Evolutionary conservation across 2,113 vertebrate genomes (phyloP), one percentile per base, ranked within the genome.

Genomic region (Ptilorrhoa leucosticta): DNA sequence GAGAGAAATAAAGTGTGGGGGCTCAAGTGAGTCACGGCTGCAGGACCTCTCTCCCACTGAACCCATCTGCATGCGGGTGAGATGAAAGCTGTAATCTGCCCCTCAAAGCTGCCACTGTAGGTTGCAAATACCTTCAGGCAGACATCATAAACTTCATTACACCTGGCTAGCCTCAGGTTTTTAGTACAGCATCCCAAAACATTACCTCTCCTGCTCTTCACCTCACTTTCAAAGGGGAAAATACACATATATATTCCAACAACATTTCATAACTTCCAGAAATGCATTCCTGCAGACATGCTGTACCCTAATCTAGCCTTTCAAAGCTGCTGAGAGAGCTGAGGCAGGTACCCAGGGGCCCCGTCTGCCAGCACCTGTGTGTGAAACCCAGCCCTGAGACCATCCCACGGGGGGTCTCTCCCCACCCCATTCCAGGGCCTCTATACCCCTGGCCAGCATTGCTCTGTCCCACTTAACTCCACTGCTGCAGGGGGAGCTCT

Each of bases 81-180:
- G 89, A 73, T 64, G 57, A 60, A 93, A 95, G 66, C n/a, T 44
- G 13, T 30, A 35, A 88, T 79, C 86, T 88, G 51, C 42, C 42
- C 44, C 33, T 51, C 48, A 54, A 61, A 51, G 53, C 44, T 93
- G 88, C 45, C 69, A 35, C 54, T 53, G n/a, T 11, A 61, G 31
- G 21, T 26, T 76, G 48, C 50, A 86, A 82, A 76, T 65, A 54
- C 58, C 83, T 94, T 83, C 71, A 86, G 45, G 75, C 89, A 86
- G n/a, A 56, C 76, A 76, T 47, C 48, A 63, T 53, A 48, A 88
- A 83, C 61, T 80, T 76, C 44, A 66, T 39, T 83, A 89, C 94
- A 96, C 64, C 64, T 91, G 88, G 45, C 28, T 86, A 85, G 83
- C 78, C 71, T 42, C 53, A 33, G 75, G 79, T 79, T 88, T 87